A percentile compares a stretch with the other conserved stretches of the same genome.
Evolutionary conservation across 92 coral and sea anemone species (phyloP).

Genomic region (Phenganax subtilis): DNA sequence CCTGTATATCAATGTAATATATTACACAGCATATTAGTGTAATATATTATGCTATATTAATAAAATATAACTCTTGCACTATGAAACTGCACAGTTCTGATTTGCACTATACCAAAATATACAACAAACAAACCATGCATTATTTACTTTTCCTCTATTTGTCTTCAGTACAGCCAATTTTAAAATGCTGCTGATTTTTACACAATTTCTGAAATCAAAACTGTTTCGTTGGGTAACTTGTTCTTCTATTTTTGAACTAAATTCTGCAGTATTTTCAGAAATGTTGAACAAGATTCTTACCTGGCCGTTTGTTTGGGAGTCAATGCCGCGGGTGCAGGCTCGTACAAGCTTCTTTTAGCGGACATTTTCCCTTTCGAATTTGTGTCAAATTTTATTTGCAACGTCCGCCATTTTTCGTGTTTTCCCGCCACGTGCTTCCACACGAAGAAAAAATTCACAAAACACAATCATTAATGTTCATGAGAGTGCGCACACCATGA

Average conservation of each 20-base stretch:
- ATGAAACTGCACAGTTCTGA: too few species aligned
- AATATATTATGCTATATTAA: too few species aligned
- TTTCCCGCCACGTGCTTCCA: too few species aligned
- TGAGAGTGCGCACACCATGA: too few species aligned
- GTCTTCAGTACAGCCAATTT: not conserved
- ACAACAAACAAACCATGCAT: not conserved
- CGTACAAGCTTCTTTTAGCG: conserved; percentile 74
- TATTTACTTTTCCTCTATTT: not conserved
- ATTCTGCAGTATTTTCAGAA: not conserved
- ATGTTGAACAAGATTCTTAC: not conserved
- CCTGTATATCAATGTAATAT: too few species aligned
- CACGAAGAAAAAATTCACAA: too few species aligned
- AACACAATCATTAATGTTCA: too few species aligned
- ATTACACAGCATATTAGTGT: too few species aligned
- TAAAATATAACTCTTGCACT: too few species aligned
- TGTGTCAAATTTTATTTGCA: too few species aligned
- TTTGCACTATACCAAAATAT: too few species aligned
- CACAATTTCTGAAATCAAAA: not conserved
- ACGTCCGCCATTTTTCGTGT: too few species aligned
- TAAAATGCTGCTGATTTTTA: not conserved
- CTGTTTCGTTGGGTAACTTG: not conserved
- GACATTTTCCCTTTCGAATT: not conserved
- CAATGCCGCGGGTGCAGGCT: conserved; percentile 88
- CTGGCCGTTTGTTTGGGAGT: conserved; percentile 45
- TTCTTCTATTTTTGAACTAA: not conserved